Evolutionary conservation across 2,113 vertebrate species (phyloP).

Genomic region (Myrmecobius fasciatus): DNA sequence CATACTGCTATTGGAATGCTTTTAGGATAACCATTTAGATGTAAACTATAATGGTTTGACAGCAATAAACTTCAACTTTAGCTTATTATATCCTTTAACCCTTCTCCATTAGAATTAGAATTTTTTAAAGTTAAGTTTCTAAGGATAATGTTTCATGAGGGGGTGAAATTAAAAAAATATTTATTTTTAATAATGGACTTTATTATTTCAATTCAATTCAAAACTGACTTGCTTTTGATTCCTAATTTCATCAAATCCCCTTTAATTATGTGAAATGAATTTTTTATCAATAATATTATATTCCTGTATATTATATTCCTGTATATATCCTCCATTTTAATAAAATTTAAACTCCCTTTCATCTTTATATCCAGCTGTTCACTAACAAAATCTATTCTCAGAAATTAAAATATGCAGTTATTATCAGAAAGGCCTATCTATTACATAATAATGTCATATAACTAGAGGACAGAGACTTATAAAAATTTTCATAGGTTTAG

Average conservation of each 20-base stretch:
- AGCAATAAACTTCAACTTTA: slow-evolving; percentile 38
- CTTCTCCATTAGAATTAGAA: slow-evolving; percentile 6
- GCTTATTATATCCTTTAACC: slow-evolving; percentile 28
- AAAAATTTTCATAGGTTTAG: slow-evolving; percentile 33
- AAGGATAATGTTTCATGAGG: slow-evolving; percentile 54
- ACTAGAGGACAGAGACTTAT: slow-evolving; percentile 51
- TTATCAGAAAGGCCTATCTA: slow-evolving; percentile 56
- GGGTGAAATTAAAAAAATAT: slow-evolving; percentile 48
- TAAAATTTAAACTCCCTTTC: slow-evolving; percentile 65
- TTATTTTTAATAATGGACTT: slow-evolving; percentile 63
- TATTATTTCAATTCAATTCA: slow-evolving; percentile 58
- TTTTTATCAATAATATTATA: slow-evolving; percentile 55
- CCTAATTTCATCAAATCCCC: slow-evolving; percentile 62
- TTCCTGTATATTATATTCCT: slow-evolving; percentile 44
- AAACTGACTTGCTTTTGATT: slow-evolving; percentile 55
- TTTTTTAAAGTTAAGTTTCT: slow-evolving; percentile 64
- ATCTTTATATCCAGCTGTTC: slow-evolving; percentile 59
- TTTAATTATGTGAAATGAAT: slow-evolving; percentile 50
- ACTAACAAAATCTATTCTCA: slow-evolving; percentile 61
- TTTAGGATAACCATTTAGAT: slow-evolving; percentile 45
- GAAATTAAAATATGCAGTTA: neutral
- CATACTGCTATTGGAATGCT: slow-evolving; percentile 26
- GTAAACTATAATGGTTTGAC: neutral
- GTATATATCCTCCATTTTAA: slow-evolving; percentile 63
- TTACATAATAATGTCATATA: slow-evolving; percentile 31